Evolutionary conservation across 2,888 invertebrate species (phyloP).

Genomic region (Lasioglossum villosulum): DNA sequence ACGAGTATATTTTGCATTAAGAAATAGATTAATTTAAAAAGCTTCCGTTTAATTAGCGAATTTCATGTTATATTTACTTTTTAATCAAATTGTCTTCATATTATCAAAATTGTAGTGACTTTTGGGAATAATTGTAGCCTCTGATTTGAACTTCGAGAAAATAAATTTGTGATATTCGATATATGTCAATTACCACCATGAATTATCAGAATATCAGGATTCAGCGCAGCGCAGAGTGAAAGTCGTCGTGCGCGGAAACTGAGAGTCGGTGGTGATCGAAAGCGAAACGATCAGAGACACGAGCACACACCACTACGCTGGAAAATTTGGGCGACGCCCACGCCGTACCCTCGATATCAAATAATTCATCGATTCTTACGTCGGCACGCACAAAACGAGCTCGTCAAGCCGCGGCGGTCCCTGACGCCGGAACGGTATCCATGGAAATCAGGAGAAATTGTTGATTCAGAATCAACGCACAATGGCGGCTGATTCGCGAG

Average conservation of each 20-base stretch:
- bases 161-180: too few relatives aligned
- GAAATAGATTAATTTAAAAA: too few relatives aligned
- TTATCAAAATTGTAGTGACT: too few relatives aligned
- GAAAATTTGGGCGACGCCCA: not conserved
- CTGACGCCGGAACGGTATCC: conserved; percentile 16
- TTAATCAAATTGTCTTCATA: too few relatives aligned
- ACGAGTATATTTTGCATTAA: too few relatives aligned
- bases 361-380: not conserved
- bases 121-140: too few relatives aligned
- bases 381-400: not conserved
- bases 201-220: not conserved
- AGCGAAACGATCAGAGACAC: not conserved
- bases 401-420: conserved; percentile 6
- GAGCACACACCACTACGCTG: not conserved
- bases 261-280: not conserved
- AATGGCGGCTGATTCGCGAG: conserved; percentile 51
- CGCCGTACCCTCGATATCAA: not conserved
- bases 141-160: too few relatives aligned
- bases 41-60: too few relatives aligned
- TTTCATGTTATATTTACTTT: too few relatives aligned
- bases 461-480: conserved; percentile 41
- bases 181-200: too few relatives aligned
- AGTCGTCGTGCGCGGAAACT: not conserved
- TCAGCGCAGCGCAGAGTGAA: not conserved
- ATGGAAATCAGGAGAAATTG: conserved; percentile 40